phyloP scores from a whole-genome alignment of 2,797 vertebrate genomes.

The Telmatherina bonti region DNA sequence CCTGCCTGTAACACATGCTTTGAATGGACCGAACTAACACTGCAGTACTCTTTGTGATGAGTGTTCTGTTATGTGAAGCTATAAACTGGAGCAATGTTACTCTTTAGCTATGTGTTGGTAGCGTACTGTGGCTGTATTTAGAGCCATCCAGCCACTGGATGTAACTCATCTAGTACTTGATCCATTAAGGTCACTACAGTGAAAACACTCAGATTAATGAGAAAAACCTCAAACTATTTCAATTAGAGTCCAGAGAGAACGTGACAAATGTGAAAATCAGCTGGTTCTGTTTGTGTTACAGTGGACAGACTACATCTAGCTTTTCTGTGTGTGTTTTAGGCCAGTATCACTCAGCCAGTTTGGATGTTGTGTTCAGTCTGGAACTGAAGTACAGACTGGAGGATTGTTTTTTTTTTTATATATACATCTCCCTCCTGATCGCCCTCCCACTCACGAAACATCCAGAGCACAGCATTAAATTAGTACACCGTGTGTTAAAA shows the following conservation, averaged over 20 bases:
- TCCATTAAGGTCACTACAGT: conserved; percentile 8
- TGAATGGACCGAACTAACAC: conserved; percentile 48
- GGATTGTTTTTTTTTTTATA: background rate
- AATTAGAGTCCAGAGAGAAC: background rate
- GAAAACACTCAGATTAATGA: background rate
- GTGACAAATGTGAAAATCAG: no score
- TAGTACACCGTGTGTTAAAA: background rate
- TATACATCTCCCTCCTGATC: conserved; percentile 15
- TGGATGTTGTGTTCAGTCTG: conserved; percentile 3
- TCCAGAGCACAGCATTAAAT: conserved; percentile 31
- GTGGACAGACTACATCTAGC: background rate
- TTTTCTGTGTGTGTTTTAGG: conserved; percentile 5
- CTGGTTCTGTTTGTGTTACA: background rate
- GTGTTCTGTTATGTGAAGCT: conserved; percentile 6
- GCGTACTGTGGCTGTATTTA: background rate
- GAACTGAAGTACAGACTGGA: conserved; percentile 16
- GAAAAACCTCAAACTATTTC: conserved; percentile 6
- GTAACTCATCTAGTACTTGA: conserved; percentile 6
- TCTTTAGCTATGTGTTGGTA: conserved; percentile 7
- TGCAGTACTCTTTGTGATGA: background rate
- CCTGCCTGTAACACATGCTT: conserved; percentile 40
- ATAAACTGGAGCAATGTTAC: conserved; percentile 45
- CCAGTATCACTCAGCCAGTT: conserved; percentile 10
- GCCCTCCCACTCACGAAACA: conserved; percentile 1
- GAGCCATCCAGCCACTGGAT: background rate